Conservation (phyloP, 2,113 vertebrate genomes). For the Microcebus tavaratra region DNA sequence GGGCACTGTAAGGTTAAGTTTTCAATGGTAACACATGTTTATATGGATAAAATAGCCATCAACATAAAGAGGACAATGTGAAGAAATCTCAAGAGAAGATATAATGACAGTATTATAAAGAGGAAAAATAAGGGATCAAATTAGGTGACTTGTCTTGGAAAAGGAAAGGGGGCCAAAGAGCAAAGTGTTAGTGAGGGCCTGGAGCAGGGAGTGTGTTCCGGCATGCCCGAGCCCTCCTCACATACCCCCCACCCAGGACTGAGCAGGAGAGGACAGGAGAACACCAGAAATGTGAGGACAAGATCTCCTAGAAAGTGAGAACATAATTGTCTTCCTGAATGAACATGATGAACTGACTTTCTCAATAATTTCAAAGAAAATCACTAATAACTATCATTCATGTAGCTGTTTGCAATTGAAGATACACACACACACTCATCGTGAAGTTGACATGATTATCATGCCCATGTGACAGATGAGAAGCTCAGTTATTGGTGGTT, state of each 20-base stretch:
- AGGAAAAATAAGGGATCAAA: background rate
- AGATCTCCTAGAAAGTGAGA: background rate
- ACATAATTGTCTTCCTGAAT: background rate
- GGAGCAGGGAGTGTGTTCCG: too few species aligned
- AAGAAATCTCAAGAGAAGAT: background rate
- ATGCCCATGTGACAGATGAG: conserved; percentile 4
- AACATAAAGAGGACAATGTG: background rate
- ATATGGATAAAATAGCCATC: background rate
- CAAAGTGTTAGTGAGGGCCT: background rate
- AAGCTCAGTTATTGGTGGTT: background rate
- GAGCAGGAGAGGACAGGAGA: rapidly evolving
- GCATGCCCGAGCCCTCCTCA: background rate
- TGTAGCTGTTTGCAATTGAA: background rate
- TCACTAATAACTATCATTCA: background rate
- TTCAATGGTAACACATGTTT: background rate
- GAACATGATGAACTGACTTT: background rate
- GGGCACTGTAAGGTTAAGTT: background rate
- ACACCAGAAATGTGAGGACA: background rate
- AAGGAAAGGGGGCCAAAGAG: background rate
- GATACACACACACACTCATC: background rate
- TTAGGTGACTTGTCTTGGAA: background rate
- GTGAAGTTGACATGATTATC: background rate
- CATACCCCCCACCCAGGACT: rapidly evolving
- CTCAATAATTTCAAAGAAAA: background rate
- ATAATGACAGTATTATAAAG: background rate